Evolutionary conservation across 2,797 vertebrate genomes (phyloP).

Genomic region (Acropternis orthonyx): DNA sequence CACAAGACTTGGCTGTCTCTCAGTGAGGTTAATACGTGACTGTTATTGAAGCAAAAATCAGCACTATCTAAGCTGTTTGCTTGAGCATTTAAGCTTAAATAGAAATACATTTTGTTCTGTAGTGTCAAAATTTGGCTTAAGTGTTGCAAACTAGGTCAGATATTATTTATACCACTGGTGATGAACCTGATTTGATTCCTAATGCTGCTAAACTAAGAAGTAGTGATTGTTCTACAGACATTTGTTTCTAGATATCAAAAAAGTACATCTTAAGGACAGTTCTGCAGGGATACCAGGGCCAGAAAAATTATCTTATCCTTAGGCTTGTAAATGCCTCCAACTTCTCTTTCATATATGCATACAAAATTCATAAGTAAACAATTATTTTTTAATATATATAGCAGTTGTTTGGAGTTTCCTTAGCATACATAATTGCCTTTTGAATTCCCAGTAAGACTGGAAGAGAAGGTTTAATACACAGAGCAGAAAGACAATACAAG

Average conservation of each 20-base stretch:
- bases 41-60: neutral
- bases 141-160: neutral
- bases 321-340: neutral
- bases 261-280: conserved; percentile 4
- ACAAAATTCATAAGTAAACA: neutral
- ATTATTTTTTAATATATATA: neutral
- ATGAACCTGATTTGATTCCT: conserved; percentile 33
- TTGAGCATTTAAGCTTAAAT: conserved; percentile 11
- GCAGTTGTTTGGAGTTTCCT: neutral
- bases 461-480: neutral
- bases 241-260: conserved; percentile 33
- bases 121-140: neutral
- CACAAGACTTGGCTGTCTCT: neutral
- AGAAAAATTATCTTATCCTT: conserved; percentile 35
- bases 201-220: conserved; percentile 15
- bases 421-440: neutral
- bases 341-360: neutral
- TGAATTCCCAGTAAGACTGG: neutral
- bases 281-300: conserved; percentile 3
- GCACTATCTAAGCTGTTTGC: neutral
- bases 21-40: neutral
- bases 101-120: neutral
- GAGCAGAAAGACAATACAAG: neutral
- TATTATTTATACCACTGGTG: conserved; percentile 29
- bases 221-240: neutral